Evolutionary conservation across 2,888 invertebrate species (phyloP), one percentile per base, ranked within the genome.

Genomic region (Caenorhabditis japonica): DNA sequence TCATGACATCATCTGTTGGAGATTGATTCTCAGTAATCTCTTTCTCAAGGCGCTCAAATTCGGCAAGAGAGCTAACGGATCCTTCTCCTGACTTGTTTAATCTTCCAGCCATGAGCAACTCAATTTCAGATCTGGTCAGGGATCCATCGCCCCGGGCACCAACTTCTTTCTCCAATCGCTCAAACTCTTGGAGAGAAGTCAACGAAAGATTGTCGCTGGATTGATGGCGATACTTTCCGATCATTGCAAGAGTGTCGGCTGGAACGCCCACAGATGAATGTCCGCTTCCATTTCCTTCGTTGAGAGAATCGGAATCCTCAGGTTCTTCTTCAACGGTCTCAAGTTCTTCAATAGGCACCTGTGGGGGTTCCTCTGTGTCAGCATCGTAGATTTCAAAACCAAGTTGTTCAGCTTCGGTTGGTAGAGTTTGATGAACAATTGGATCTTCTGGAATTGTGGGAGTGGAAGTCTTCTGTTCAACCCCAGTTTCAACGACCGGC

Each of bases 101-200:
- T 17, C 70, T 59, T 64, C 73, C 77, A 34, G 64, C 59, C 4
- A 76, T 34, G n/a, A 80, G 60, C 15, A 84, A 68, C 38, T 86
- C 85, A 12, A 83, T 73, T 55, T 86, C 85, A 4, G 79, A 81
- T 38, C 80, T 68, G 36, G 82, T 82, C 41, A 83, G 70, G 38
- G 83, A 81, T 27, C 76, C 74, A 17, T 85, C 85, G 41, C 82
- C 82, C 33, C 77, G 44, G 4, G 56, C 60, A 23, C 73, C 75
- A 3, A 87, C 59, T 52, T 85, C 82, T 17, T 73, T 76, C 43
- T 87, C 87, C 1, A 87, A 59, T 15, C 87, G 75, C 46, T 87
- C 87, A 36, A 87, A 87, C 55, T 87, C 87, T 72, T 85, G 84
- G 3, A 85, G 77, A 41, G 82, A 84, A 7, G 76, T 77, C 43